Conservation (phyloP, 2,113 vertebrate species). For the Sclerurus mexicanus region DNA sequence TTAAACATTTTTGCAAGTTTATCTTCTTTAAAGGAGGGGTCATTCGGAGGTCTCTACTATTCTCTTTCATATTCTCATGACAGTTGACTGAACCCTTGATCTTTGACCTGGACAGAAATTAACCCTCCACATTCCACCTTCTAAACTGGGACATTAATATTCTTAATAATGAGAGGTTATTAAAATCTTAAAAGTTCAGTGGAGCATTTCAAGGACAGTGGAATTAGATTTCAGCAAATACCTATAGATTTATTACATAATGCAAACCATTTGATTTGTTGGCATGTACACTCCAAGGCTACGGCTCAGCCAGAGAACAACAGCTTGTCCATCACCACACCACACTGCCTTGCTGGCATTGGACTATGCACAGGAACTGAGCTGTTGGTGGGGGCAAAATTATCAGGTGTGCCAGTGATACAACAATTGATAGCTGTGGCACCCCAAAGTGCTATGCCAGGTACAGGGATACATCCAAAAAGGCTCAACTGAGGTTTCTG, state of each 20-base stretch:
- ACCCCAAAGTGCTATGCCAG: background rate
- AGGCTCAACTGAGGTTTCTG: background rate
- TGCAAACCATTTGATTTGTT: slow-evolving; percentile 52
- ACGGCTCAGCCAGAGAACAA: background rate
- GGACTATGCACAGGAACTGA: background rate
- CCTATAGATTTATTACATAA: slow-evolving; percentile 55
- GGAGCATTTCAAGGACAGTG: slow-evolving; percentile 59
- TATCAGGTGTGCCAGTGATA: rapidly evolving
- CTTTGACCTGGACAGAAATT: slow-evolving; percentile 75
- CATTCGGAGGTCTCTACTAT: slow-evolving; percentile 22
- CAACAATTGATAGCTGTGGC: background rate
- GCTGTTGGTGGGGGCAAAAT: background rate
- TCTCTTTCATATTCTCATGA: slow-evolving; percentile 66
- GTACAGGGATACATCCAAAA: background rate
- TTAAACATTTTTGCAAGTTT: slow-evolving; percentile 33
- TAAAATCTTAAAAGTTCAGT: slow-evolving; percentile 58
- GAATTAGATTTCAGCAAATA: slow-evolving; percentile 55
- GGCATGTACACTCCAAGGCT: background rate
- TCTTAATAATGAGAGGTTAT: slow-evolving; percentile 45
- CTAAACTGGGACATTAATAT: background rate
- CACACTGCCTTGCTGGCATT: background rate
- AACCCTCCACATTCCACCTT: slow-evolving; percentile 24
- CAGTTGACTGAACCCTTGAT: slow-evolving; percentile 80
- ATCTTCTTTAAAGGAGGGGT: slow-evolving; percentile 3
- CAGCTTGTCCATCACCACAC: background rate